These are phyloP conservation scores for Phania funesta DNA, from an alignment of 2,888 invertebrate species.

Conservation along the genomic window DNA sequence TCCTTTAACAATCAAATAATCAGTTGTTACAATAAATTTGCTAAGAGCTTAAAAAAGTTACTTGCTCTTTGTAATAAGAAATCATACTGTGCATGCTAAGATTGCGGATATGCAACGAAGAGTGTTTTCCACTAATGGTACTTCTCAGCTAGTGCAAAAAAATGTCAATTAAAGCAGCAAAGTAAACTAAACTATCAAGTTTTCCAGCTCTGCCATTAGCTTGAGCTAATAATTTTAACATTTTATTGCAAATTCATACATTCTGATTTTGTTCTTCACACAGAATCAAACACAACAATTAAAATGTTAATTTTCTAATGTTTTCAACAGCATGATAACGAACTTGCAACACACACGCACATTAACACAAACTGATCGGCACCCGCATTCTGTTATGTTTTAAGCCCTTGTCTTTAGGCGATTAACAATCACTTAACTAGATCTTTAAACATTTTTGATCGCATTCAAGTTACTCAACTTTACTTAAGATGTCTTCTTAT, in stretches of 20 bases:
- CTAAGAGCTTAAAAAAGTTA: too few species aligned
- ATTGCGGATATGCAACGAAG: too few species aligned
- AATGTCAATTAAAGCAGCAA: too few species aligned
- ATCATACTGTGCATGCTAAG: too few species aligned
- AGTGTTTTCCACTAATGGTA: too few species aligned
- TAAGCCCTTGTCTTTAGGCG: neutral
- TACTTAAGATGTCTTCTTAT: neutral
- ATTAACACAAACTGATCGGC: neutral
- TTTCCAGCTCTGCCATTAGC: neutral
- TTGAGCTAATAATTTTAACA: neutral
- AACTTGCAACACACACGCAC: neutral
- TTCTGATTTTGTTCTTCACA: neutral
- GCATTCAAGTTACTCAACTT: neutral
- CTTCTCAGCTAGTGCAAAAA: too few species aligned
- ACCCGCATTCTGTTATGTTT: slow-evolving; percentile 6
- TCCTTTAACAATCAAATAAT: too few species aligned
- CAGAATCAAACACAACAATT: neutral
- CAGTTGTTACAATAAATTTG: too few species aligned
- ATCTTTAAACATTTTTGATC: slow-evolving; percentile 16
- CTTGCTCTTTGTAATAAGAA: too few species aligned
- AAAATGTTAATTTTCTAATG: slow-evolving; percentile 7
- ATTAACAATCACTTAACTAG: slow-evolving; percentile 6
- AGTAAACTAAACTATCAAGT: neutral
- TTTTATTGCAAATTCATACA: slow-evolving; percentile 12
- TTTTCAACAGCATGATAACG: slow-evolving; percentile 6